A percentile compares a stretch with the other conserved stretches of the same genome.
Evolutionary conservation across 2,113 vertebrate species (phyloP).

Genomic region (Lagopus muta): DNA sequence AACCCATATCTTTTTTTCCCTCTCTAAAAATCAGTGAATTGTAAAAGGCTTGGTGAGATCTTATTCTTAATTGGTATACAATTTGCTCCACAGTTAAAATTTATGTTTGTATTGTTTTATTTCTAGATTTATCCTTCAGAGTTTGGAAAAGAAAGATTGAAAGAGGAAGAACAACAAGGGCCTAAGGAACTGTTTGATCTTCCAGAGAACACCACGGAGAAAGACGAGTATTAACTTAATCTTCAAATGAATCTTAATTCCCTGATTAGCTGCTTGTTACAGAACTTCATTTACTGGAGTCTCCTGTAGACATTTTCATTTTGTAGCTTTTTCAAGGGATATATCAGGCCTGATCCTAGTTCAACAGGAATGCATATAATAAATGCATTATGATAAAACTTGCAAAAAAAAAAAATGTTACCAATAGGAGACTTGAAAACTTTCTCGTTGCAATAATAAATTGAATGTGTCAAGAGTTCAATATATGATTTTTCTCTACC

Average conservation of each 20-base stretch:
- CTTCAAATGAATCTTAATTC: neutral
- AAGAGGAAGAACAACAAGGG: constrained; percentile 87
- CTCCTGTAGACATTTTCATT: neutral
- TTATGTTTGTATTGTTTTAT: neutral
- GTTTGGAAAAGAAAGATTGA: constrained; percentile 90
- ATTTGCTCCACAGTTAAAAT: neutral
- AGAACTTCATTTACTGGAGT: neutral
- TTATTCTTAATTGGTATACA: neutral
- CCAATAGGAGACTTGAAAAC: neutral
- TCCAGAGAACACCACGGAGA: constrained; percentile 87
- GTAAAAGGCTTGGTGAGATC: neutral
- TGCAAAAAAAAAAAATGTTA: neutral
- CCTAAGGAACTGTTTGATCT: constrained; percentile 83
- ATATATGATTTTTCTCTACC: neutral
- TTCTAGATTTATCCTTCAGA: constrained; percentile 92
- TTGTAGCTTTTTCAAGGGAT: neutral
- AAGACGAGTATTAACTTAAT: constrained; percentile 83
- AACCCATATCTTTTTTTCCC: too few species aligned
- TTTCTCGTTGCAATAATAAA: neutral
- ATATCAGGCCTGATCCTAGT: neutral
- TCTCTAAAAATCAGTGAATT: neutral
- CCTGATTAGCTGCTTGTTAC: neutral
- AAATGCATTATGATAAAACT: neutral
- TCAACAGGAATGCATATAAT: neutral
- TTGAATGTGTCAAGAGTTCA: neutral